Base-by-base conservation (phyloP, 2,113 vertebrate genomes). In the Entelurus aequoreus region DNA sequence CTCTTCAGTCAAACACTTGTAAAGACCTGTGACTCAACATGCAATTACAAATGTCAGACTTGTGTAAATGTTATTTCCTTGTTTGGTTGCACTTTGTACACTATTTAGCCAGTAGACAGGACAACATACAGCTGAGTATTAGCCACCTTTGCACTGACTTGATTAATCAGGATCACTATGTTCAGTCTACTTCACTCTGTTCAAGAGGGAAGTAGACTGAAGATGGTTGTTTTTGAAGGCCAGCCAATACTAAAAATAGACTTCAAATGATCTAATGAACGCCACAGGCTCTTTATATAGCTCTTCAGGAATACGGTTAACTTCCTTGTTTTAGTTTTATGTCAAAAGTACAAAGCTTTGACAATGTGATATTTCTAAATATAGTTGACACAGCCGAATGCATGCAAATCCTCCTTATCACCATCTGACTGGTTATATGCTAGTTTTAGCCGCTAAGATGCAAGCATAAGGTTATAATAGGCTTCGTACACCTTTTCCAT, bases 211-310 rank as follows among this genome's bases (percentile, higher is more conserved):
- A 52, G 36, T 9, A 28, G 21, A 59, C 14, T 56, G 42, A 72
- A 77, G 55, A 68, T 48, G 28, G 59, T 28, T 35, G 4, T 37
- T 54, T 54, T 38, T 38, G 48, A 69, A 48, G 60, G 54, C 4
- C 60, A 46, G 72, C 63, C 75, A 65, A 60, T 65, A n/a, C 70
- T 78, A 73, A 80, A 84, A 86, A 86, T 84, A 86, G 28, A 28
- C 55, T 62, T 56, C 14, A 1, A 6, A 38, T 5, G 9, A 48
- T 54, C 19, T 11, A 51, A 55, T 14, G 40, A 12, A 36, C 35
- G 46, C 28, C 12, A 8, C 28, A 52, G 10, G 19, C 19, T 13
- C 67, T 68, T 77, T 67, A 28, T 2, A 48, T 16, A 35, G 36
- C 21, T 62, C 50, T 48, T 42, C 11, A 19, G 15, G 11, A 13